Conservation (phyloP, 2,113 vertebrate genomes). For the Petroica traversi region DNA sequence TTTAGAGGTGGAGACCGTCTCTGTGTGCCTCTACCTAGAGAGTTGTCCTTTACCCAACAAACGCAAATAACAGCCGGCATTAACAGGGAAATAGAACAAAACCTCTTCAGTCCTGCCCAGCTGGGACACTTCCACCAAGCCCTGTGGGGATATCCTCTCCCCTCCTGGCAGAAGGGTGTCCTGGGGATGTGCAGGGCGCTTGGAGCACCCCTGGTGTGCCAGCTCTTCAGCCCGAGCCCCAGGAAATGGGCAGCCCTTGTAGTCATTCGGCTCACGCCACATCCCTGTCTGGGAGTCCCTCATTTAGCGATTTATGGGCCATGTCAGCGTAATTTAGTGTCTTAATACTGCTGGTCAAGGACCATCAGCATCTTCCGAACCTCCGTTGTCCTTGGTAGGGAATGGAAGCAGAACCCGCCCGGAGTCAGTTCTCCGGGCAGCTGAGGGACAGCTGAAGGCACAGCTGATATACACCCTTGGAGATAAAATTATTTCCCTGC, state of each 20-base stretch:
- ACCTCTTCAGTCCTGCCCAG: background rate
- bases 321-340: slow-evolving; percentile 69
- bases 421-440: background rate
- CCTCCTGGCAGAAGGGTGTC: background rate
- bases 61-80: slow-evolving; percentile 24
- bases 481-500: background rate
- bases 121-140: background rate
- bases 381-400: slow-evolving; percentile 63
- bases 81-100: background rate
- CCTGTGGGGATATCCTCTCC: background rate
- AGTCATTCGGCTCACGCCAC: slow-evolving; percentile 32
- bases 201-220: fast-evolving
- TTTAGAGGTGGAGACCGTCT: background rate
- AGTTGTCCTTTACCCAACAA: slow-evolving; percentile 7
- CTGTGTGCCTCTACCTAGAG: background rate
- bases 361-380: slow-evolving; percentile 66
- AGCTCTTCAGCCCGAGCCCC: background rate
- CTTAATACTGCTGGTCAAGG: slow-evolving; percentile 72
- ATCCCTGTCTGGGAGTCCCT: slow-evolving; percentile 57
- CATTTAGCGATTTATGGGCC: slow-evolving; percentile 73
- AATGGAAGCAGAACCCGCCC: slow-evolving; percentile 50
- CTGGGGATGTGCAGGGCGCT: fast-evolving
- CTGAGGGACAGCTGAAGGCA: slow-evolving; percentile 25
- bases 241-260: background rate
- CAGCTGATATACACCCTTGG: background rate